Evolutionary conservation across 1,140 invertebrate genomes (phyloP).

Genomic region (Achroia grisella): DNA sequence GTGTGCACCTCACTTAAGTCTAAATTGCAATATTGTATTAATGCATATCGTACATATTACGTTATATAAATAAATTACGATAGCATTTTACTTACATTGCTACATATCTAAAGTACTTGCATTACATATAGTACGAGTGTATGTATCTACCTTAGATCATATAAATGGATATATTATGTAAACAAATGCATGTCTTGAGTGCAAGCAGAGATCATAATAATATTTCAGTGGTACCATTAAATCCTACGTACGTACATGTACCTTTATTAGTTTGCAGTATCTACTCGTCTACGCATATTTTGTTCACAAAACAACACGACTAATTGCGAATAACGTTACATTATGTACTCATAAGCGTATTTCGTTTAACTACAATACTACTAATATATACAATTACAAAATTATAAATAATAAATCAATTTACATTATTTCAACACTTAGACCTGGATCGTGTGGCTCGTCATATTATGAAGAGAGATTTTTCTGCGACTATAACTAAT

Average conservation of each 20-base stretch:
- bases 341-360: constrained; percentile 26
- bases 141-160: neutral
- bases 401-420: constrained; percentile 9
- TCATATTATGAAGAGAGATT: neutral
- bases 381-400: constrained; percentile 3
- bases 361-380: constrained; percentile 10
- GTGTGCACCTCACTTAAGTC: too few relatives aligned
- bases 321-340: constrained; percentile 1
- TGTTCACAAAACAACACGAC: neutral
- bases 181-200: constrained; percentile 26
- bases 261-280: neutral
- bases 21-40: neutral
- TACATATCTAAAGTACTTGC: too few relatives aligned
- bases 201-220: constrained; percentile 40
- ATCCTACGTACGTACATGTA: constrained; percentile 2
- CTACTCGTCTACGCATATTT: neutral
- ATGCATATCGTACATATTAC: neutral
- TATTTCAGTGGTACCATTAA: constrained; percentile 16
- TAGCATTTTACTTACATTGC: too few relatives aligned
- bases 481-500: constrained; percentile 42
- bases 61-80: neutral
- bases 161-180: constrained; percentile 6
- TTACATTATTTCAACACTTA: neutral
- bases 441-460: constrained; percentile 3
- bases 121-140: too few relatives aligned